Conservation (phyloP, 2,797 vertebrate species). For the Clarias pachynema region DNA sequence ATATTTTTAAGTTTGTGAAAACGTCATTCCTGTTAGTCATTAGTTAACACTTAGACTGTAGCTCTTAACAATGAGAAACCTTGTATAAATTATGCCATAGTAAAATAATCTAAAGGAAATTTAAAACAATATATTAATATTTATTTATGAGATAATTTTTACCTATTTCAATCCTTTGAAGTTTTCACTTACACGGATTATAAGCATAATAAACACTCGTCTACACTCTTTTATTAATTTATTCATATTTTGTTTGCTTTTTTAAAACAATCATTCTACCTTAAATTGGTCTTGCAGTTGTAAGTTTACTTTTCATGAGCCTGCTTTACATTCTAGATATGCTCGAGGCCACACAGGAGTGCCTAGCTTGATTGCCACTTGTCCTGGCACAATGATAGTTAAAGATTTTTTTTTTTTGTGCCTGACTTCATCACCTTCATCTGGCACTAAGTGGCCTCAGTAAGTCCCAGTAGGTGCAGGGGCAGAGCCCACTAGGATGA, state of each 20-base stretch:
- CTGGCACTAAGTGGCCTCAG: neutral
- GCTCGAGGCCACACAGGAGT: neutral
- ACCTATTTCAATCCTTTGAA: neutral
- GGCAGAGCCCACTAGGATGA: neutral
- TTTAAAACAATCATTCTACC: neutral
- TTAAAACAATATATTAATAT: neutral
- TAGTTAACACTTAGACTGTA: too few relatives aligned
- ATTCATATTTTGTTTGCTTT: neutral
- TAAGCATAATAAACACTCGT: conserved; percentile 1
- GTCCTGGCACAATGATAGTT: neutral
- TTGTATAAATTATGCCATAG: neutral
- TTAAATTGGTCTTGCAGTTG: neutral
- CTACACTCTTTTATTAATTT: neutral
- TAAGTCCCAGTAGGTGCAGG: neutral
- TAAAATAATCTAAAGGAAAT: neutral
- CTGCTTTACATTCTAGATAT: conserved; percentile 7
- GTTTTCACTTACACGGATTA: neutral
- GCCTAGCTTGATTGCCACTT: neutral
- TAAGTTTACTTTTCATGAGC: neutral
- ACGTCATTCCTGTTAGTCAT: neutral
- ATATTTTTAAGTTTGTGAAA: neutral
- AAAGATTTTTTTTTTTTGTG: neutral
- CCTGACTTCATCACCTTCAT: neutral
- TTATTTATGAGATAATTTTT: too few relatives aligned
- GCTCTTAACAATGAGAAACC: neutral